Conservation (phyloP, 1,140 invertebrate species). For the Drosophila chauvacae region DNA sequence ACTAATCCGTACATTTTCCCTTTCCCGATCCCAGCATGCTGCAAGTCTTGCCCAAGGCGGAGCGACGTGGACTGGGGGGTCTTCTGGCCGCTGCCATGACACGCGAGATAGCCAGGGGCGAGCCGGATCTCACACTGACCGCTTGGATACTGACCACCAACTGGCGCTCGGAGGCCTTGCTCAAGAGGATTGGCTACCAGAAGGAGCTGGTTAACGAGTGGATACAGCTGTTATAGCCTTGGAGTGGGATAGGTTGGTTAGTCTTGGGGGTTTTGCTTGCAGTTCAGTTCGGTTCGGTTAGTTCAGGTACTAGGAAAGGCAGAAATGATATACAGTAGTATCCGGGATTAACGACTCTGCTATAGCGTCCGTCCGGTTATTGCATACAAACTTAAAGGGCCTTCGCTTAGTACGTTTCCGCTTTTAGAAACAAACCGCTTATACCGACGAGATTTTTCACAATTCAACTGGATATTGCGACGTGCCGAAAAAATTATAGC, state of each 20-base stretch:
- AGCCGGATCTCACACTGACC: constrained; percentile 52
- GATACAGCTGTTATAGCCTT: constrained; percentile 54
- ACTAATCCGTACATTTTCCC: background rate
- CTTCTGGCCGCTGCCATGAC: constrained; percentile 62
- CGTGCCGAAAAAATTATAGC: too few relatives aligned
- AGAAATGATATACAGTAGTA: background rate
- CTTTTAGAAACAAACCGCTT: too few relatives aligned
- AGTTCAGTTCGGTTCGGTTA: background rate
- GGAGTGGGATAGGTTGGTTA: background rate
- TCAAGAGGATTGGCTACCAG: constrained; percentile 63
- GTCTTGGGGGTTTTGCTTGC: background rate
- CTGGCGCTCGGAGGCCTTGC: constrained; percentile 63
- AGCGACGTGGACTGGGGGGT: constrained; percentile 66
- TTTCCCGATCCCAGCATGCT: constrained; percentile 55
- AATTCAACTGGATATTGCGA: too few relatives aligned
- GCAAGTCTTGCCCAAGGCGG: constrained; percentile 63
- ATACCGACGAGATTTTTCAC: too few relatives aligned
- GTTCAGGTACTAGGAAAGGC: background rate
- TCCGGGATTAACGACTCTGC: too few relatives aligned
- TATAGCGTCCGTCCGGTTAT: too few relatives aligned
- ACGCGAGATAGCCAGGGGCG: constrained; percentile 49
- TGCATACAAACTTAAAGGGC: too few relatives aligned
- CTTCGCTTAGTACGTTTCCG: too few relatives aligned
- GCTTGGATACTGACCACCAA: constrained; percentile 72
- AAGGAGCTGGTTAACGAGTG: constrained; percentile 64